A percentile compares a stretch with the other conserved stretches of the same genome.
phyloP scores from a whole-genome alignment of 2,888 invertebrate genomes.

The Chironomus riparius region DNA sequence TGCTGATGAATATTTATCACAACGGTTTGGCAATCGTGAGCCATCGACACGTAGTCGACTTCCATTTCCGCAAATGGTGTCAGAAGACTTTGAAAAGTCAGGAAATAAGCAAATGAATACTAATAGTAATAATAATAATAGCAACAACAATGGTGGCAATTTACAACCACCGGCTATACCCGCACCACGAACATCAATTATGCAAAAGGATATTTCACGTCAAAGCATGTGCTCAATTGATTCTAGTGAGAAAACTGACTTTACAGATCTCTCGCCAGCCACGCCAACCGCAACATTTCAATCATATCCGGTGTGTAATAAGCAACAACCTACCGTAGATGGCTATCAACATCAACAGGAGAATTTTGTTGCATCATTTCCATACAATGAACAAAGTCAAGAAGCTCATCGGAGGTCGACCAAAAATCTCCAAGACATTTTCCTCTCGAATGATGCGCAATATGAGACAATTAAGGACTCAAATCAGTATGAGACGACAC shows the following conservation, averaged over 20 bases:
- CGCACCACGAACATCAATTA: constrained; percentile 35
- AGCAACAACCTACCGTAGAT: background rate
- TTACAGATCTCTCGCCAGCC: constrained; percentile 41
- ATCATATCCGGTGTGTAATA: constrained; percentile 27
- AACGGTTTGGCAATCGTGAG: constrained; percentile 49
- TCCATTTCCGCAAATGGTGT: constrained; percentile 45
- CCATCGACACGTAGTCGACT: constrained; percentile 51
- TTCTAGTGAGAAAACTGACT: constrained; percentile 43
- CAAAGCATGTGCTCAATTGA: constrained; percentile 43
- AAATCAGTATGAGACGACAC: constrained; percentile 31
- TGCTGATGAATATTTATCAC: constrained; percentile 51
- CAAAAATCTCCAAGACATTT: constrained; percentile 37
- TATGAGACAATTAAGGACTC: constrained; percentile 47
- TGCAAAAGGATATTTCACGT: constrained; percentile 38
- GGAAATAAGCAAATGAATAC: background rate
- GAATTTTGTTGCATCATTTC: constrained; percentile 40
- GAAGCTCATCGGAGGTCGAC: constrained; percentile 42
- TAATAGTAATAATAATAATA: background rate
- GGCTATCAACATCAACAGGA: background rate
- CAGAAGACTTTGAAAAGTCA: constrained; percentile 38
- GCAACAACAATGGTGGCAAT: background rate
- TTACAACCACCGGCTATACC: background rate
- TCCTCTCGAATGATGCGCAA: constrained; percentile 49
- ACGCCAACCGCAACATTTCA: constrained; percentile 37
- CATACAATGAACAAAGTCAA: constrained; percentile 40